Percentiles rank a stretch among this genome's conserved stretches.
Conservation (phyloP, 2,888 invertebrate genomes). For the Xanthostigma xanthostigma region DNA sequence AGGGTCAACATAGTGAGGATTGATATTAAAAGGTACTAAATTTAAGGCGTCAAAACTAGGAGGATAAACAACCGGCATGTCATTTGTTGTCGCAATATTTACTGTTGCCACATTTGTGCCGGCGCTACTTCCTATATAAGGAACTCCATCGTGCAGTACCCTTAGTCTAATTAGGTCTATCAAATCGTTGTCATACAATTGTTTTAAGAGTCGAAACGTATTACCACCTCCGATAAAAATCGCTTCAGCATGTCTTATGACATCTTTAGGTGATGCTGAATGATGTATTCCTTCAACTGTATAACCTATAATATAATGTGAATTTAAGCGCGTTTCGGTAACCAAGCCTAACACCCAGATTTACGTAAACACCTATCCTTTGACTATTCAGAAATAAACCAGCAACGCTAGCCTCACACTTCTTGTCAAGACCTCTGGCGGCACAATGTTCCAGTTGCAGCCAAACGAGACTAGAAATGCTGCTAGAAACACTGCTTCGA, state of each 20-base stretch:
- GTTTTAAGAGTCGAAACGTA: slow-evolving; percentile 57
- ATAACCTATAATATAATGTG: slow-evolving; percentile 27
- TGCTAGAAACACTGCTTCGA: too few species aligned
- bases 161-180: slow-evolving; percentile 44
- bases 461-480: too few species aligned
- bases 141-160: slow-evolving; percentile 44
- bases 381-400: too few species aligned
- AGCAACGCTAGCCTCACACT: too few species aligned
- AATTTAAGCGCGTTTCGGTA: too few species aligned
- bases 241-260: slow-evolving; percentile 45
- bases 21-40: slow-evolving; percentile 70
- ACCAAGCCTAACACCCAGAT: too few species aligned
- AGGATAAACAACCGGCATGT: slow-evolving; percentile 75
- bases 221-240: slow-evolving; percentile 73
- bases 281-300: slow-evolving; percentile 51
- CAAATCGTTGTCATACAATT: slow-evolving; percentile 50
- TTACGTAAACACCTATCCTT: too few species aligned
- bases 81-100: slow-evolving; percentile 72
- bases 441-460: too few species aligned
- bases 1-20: slow-evolving; percentile 66
- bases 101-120: slow-evolving; percentile 71
- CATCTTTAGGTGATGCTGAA: slow-evolving; percentile 35
- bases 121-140: slow-evolving; percentile 68
- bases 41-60: slow-evolving; percentile 55
- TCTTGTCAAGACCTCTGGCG: too few species aligned